phyloP scores from a whole-genome alignment of 2,888 invertebrate species.

The Diaprepes abbreviatus region DNA sequence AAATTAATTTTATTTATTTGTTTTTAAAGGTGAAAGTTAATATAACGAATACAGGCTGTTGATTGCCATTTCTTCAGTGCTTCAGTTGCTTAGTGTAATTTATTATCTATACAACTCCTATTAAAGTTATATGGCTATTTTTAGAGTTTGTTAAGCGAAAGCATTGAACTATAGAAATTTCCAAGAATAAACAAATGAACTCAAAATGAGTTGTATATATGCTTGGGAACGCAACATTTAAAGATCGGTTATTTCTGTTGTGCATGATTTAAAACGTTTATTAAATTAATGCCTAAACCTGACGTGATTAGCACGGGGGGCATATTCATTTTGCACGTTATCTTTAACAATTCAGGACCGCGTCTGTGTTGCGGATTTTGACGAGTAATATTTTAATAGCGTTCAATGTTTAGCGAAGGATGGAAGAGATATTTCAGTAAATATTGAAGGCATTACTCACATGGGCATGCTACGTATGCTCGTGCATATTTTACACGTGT shows the following conservation, averaged over 20 bases:
- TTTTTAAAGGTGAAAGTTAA: too few species aligned
- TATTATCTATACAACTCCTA: too few species aligned
- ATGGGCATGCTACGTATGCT: slow-evolving; percentile 61
- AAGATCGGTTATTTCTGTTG: background rate
- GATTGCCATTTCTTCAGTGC: too few species aligned
- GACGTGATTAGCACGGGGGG: slow-evolving; percentile 37
- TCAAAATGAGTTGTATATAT: too few species aligned
- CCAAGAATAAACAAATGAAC: too few species aligned
- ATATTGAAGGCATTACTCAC: slow-evolving; percentile 62
- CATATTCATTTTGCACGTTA: slow-evolving; percentile 44
- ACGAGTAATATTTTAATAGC: slow-evolving; percentile 49
- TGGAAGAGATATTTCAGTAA: slow-evolving; percentile 56
- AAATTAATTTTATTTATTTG: too few species aligned
- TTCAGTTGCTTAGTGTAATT: too few species aligned
- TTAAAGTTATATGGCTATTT: too few species aligned
- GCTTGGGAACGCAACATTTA: slow-evolving; percentile 6
- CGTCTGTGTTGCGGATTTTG: slow-evolving; percentile 43
- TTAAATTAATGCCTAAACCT: slow-evolving; percentile 36
- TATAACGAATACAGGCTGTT: too few species aligned
- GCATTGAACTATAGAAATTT: too few species aligned
- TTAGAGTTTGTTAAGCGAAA: too few species aligned
- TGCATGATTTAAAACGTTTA: slow-evolving; percentile 25
- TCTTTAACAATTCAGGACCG: slow-evolving; percentile 45
- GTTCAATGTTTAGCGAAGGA: slow-evolving; percentile 37
- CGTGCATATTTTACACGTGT: slow-evolving; percentile 57